phyloP scores from a whole-genome alignment of 1,140 invertebrate genomes.

The Nomia melanderi region DNA sequence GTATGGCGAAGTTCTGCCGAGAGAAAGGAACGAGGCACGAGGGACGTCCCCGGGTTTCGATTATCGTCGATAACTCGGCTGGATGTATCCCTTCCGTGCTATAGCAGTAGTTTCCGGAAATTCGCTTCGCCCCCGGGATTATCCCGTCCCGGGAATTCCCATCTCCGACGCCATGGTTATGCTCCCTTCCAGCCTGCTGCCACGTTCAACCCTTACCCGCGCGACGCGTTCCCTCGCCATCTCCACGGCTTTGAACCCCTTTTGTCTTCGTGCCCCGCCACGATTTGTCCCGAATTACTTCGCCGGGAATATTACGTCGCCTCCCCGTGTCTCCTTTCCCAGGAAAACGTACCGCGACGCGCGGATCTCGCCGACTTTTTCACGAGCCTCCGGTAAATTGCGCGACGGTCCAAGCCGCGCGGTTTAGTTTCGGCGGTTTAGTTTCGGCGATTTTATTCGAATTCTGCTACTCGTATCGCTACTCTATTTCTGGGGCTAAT shows the following conservation, averaged over 20 bases:
- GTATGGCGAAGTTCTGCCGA: constrained; percentile 22
- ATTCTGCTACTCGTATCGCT: too few species aligned
- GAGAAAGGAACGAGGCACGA: constrained; percentile 64
- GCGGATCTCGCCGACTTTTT: not conserved
- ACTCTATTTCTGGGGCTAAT: too few species aligned
- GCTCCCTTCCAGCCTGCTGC: constrained; percentile 26
- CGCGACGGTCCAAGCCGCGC: too few species aligned
- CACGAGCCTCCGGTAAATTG: too few species aligned
- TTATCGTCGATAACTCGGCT: constrained; percentile 66
- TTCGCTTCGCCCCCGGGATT: constrained; percentile 65
- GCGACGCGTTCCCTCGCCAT: constrained; percentile 10
- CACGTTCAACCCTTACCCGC: not conserved
- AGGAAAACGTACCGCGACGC: too few species aligned
- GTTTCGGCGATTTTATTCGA: too few species aligned
- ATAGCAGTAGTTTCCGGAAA: constrained; percentile 63
- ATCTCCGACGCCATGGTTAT: constrained; percentile 53
- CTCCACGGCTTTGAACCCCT: not conserved
- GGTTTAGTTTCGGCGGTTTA: too few species aligned
- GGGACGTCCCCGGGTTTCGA: constrained; percentile 67
- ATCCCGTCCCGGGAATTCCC: constrained; percentile 61
- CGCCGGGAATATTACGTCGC: constrained; percentile 43
- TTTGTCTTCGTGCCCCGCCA: constrained; percentile 40
- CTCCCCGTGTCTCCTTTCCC: constrained; percentile 6
- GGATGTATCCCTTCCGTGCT: constrained; percentile 63
- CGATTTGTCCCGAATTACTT: constrained; percentile 64